Conservation (phyloP, 2,797 vertebrate species). For the Chloroceryle inda region DNA sequence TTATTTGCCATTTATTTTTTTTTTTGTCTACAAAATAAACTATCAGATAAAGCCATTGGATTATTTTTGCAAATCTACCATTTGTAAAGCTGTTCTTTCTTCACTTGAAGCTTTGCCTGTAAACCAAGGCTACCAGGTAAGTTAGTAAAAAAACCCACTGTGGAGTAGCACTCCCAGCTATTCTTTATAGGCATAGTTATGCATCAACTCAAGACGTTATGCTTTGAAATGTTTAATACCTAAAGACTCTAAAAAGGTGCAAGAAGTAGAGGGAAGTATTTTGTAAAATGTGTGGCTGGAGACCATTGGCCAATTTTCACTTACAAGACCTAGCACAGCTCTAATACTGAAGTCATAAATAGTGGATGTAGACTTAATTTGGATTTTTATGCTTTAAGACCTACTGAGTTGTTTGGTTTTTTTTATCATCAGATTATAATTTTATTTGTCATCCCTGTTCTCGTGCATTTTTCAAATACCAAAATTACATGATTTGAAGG, state of each 20-base stretch:
- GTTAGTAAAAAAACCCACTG: background rate
- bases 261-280: background rate
- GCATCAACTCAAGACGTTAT: background rate
- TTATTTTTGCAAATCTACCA: background rate
- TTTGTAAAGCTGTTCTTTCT: background rate
- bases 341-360: background rate
- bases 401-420: background rate
- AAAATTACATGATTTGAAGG: background rate
- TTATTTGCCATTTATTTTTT: background rate
- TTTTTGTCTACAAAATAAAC: background rate
- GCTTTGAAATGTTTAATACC: background rate
- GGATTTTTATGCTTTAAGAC: background rate
- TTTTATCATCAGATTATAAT: background rate
- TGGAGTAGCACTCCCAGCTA: background rate
- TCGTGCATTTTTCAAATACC: background rate
- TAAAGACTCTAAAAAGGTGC: background rate
- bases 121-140: background rate
- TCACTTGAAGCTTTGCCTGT: background rate
- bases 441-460: background rate
- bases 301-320: background rate
- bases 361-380: background rate
- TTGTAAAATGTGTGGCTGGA: background rate
- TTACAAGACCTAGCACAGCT: background rate
- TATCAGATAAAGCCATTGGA: background rate
- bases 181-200: background rate